Conservation (phyloP, 2,797 vertebrate genomes). For the Steatocranus sp. region DNA sequence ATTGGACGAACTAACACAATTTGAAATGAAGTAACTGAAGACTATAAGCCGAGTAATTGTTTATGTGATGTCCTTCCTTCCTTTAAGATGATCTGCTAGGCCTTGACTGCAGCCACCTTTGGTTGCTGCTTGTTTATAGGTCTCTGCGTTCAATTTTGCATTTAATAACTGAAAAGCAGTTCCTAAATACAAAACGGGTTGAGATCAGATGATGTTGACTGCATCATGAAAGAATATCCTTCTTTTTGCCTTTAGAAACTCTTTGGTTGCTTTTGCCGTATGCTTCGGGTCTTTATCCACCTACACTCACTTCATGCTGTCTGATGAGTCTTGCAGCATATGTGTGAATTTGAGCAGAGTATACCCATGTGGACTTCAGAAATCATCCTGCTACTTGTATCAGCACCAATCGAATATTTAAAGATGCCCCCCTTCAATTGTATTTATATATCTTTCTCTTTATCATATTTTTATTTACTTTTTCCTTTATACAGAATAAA, state of each 20-base stretch:
- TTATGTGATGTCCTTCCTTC: background rate
- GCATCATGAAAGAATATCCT: background rate
- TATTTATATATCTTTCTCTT: too few relatives aligned
- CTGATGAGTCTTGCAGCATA: background rate
- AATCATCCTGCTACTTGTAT: background rate
- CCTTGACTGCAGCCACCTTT: background rate
- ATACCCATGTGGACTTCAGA: background rate
- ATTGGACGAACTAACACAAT: background rate
- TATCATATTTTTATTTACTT: too few relatives aligned
- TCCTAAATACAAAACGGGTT: background rate
- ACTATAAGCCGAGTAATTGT: rapidly evolving
- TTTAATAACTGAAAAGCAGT: background rate
- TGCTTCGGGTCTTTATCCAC: background rate
- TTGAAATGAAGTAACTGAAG: background rate
- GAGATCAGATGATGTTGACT: background rate
- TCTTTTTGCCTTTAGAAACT: background rate
- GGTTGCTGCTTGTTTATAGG: background rate
- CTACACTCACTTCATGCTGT: background rate
- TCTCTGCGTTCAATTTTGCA: background rate
- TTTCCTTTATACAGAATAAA: too few relatives aligned
- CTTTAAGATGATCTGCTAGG: background rate
- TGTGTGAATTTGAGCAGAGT: background rate
- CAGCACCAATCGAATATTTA: background rate
- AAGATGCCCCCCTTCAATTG: background rate
- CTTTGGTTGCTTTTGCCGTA: background rate